Percentiles rank a stretch among this genome's conserved stretches.
These are phyloP conservation scores for Suillia variegata DNA, from an alignment of 2,888 invertebrate genomes.

Conservation along the genomic window DNA sequence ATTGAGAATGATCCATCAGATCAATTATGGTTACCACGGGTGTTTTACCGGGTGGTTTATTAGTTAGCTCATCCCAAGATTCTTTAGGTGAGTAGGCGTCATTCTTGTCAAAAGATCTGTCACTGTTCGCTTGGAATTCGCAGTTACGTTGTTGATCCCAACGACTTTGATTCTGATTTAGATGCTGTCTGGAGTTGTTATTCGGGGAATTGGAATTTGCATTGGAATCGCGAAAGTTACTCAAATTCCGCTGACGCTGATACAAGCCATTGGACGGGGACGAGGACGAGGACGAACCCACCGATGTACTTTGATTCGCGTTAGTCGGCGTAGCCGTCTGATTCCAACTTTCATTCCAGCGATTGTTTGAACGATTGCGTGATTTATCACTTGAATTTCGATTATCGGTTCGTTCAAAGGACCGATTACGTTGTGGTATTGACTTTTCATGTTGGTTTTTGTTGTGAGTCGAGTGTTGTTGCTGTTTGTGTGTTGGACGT, in stretches of 20 bases:
- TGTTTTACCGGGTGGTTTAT: conserved; percentile 6
- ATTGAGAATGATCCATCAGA: conserved; percentile 7
- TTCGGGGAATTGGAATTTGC: not conserved
- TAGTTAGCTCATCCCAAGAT: conserved; percentile 21
- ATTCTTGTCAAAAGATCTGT: conserved; percentile 2
- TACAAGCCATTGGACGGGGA: no score
- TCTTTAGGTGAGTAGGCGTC: conserved; percentile 31
- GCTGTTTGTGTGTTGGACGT: not conserved
- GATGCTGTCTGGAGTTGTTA: not conserved
- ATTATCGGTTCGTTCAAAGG: no score
- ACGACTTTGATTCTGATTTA: not conserved
- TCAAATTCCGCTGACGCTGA: no score
- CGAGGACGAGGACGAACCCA: no score
- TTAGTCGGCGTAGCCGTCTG: no score
- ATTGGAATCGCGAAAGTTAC: not conserved
- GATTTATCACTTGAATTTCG: no score
- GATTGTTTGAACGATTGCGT: no score
- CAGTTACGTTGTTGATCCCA: not conserved
- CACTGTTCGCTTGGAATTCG: not conserved
- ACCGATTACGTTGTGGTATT: not conserved
- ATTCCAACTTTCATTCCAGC: no score
- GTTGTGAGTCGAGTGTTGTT: no score
- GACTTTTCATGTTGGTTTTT: not conserved
- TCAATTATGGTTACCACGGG: conserved; percentile 10
- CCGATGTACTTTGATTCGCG: no score